Percentiles rank a stretch among this genome's conserved stretches.
phyloP scores from a whole-genome alignment of 92 coral and sea anemone species.

The Montipora capitata region DNA sequence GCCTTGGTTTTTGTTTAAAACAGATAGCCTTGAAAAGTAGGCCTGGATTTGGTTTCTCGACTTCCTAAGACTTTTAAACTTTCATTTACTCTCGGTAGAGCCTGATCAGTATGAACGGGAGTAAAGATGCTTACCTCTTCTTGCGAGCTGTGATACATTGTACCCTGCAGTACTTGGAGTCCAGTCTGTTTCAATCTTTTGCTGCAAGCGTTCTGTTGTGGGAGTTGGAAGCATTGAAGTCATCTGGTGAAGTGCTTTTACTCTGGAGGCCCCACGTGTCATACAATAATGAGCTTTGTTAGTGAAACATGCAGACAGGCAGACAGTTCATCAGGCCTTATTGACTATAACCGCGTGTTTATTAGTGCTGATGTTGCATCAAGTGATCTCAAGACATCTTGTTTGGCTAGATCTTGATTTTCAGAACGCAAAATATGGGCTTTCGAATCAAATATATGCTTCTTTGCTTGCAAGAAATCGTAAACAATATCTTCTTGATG shows the following conservation, averaged over 20 bases:
- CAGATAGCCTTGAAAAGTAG: too few species aligned
- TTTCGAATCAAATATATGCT: slow-evolving; percentile 66
- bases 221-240: slow-evolving; percentile 26
- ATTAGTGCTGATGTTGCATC: slow-evolving; percentile 45
- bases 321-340: not conserved
- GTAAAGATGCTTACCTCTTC: slow-evolving; percentile 1
- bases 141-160: slow-evolving; percentile 14
- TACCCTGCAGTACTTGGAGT: slow-evolving; percentile 18
- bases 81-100: slow-evolving; percentile 20
- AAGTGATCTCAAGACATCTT: slow-evolving; percentile 34
- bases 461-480: slow-evolving; percentile 39
- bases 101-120: not conserved
- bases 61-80: slow-evolving; percentile 28
- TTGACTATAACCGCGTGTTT: not conserved
- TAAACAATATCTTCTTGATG: slow-evolving; percentile 59
- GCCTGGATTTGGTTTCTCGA: too few species aligned
- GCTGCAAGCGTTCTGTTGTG: slow-evolving; percentile 14
- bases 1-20: too few species aligned
- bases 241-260: slow-evolving; percentile 21
- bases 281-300: not conserved
- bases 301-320: not conserved
- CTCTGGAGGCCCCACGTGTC: slow-evolving; percentile 22
- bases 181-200: slow-evolving; percentile 39
- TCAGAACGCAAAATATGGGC: slow-evolving; percentile 77
- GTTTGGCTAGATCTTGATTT: slow-evolving; percentile 72